Conservation (phyloP, 2,888 invertebrate genomes). For the Colostygia pectinataria region DNA sequence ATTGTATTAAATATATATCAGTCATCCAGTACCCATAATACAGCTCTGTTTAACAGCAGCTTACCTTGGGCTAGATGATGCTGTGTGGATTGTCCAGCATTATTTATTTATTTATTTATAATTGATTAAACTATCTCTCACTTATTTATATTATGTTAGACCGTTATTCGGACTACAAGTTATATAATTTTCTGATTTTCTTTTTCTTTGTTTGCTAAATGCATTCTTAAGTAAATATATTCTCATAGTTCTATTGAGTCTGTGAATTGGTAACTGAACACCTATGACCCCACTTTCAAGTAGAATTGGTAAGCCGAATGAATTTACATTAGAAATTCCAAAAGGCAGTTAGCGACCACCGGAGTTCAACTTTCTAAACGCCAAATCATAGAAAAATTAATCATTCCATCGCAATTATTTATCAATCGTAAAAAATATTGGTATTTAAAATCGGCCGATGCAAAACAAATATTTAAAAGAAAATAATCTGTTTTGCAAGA, state of each 20-base stretch:
- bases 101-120: too few relatives aligned
- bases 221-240: neutral
- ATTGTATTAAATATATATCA: too few relatives aligned
- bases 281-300: slow-evolving; percentile 8
- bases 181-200: too few relatives aligned
- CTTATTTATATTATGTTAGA: too few relatives aligned
- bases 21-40: too few relatives aligned
- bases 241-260: neutral
- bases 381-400: slow-evolving; percentile 28
- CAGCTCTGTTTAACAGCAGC: too few relatives aligned
- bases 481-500: slow-evolving; percentile 26
- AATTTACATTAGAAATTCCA: slow-evolving; percentile 19
- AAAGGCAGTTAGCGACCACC: slow-evolving; percentile 6
- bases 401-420: slow-evolving; percentile 32
- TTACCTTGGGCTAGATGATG: too few relatives aligned
- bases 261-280: slow-evolving; percentile 6
- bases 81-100: too few relatives aligned
- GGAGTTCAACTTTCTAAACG: slow-evolving; percentile 27
- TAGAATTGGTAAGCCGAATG: slow-evolving; percentile 8
- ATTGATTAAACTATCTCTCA: too few relatives aligned
- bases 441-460: slow-evolving; percentile 19
- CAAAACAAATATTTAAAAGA: slow-evolving; percentile 27
- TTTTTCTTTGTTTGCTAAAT: too few relatives aligned
- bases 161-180: too few relatives aligned
- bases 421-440: slow-evolving; percentile 22